These are phyloP conservation scores for Metallyticus violacea DNA, from an alignment of 2,888 invertebrate genomes.

Conservation along the genomic window DNA sequence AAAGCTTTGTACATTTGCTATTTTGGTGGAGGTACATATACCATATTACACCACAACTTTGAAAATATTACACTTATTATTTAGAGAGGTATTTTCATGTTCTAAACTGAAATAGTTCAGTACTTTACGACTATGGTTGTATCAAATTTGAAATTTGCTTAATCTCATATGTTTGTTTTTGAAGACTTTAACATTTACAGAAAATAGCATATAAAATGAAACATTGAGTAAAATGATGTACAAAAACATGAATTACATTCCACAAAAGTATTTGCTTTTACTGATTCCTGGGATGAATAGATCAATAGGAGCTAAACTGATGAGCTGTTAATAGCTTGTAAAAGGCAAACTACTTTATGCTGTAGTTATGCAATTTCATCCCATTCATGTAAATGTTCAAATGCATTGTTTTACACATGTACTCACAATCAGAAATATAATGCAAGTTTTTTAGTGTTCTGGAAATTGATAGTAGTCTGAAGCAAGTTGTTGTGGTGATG, in stretches of 20 bases:
- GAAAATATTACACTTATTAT: background rate
- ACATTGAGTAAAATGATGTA: background rate
- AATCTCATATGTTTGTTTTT: no score
- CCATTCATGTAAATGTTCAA: background rate
- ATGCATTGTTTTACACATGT: background rate
- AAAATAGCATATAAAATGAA: background rate
- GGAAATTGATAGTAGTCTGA: background rate
- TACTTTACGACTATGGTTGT: no score
- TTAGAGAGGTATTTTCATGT: background rate
- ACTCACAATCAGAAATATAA: background rate
- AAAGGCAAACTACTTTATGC: background rate
- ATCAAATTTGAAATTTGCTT: no score
- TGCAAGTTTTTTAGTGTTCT: background rate
- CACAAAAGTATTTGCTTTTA: no score
- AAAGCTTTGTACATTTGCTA: background rate
- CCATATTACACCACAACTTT: background rate
- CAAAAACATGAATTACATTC: no score
- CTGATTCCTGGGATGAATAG: background rate
- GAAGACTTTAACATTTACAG: no score
- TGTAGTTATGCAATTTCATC: background rate
- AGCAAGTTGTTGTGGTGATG: background rate
- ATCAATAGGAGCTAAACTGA: background rate
- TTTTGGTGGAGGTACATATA: background rate
- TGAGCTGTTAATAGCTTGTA: background rate
- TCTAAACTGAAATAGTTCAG: background rate